Evolutionary conservation across 1,140 invertebrate species (phyloP).

Genomic region (Neotoxoptera formosana): DNA sequence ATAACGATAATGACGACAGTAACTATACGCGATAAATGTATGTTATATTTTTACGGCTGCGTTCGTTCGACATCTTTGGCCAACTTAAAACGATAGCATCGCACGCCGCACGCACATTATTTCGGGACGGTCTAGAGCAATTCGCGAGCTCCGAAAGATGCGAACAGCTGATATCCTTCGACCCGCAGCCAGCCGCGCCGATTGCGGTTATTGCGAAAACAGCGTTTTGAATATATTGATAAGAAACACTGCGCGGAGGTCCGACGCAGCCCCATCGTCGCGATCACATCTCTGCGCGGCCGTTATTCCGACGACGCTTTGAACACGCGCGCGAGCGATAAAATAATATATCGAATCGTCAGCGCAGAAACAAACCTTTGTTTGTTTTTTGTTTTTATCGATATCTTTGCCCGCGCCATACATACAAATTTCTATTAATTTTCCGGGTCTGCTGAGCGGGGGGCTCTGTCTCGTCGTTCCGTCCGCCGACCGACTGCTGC

Average conservation of each 20-base stretch:
- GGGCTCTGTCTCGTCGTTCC: too few species aligned
- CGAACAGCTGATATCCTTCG: not conserved
- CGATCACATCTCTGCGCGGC: not conserved
- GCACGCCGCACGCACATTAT: not conserved
- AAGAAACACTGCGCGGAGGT: not conserved
- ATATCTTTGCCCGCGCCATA: too few species aligned
- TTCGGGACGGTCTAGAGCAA: not conserved
- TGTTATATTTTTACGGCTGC: too few species aligned
- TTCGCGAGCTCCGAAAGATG: not conserved
- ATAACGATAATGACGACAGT: too few species aligned
- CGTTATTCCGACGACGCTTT: not conserved
- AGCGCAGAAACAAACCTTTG: too few species aligned
- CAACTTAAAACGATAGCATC: not conserved
- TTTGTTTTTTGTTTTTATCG: too few species aligned
- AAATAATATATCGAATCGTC: too few species aligned
- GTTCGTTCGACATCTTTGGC: not conserved
- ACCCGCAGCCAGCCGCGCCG: not conserved
- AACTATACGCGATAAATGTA: too few species aligned
- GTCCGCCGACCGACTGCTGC: too few species aligned
- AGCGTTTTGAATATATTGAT: slow-evolving; percentile 4
- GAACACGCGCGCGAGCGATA: too few species aligned
- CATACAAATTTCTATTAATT: too few species aligned
- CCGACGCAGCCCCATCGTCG: not conserved
- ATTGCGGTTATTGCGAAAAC: not conserved
- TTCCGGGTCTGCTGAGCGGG: too few species aligned